Conservation (phyloP, 2,113 vertebrate species). For the Podiceps cristatus region DNA sequence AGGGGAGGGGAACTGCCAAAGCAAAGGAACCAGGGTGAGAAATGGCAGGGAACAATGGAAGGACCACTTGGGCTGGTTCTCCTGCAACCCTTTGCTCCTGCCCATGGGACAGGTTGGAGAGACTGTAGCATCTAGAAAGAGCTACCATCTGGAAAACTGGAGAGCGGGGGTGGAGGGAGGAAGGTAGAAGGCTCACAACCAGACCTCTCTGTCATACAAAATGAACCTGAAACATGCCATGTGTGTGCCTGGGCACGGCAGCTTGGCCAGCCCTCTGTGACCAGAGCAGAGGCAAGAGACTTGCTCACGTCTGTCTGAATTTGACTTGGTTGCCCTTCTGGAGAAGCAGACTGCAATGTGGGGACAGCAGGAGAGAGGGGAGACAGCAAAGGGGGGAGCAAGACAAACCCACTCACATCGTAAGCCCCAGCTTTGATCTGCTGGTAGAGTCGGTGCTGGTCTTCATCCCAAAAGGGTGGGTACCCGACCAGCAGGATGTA, state of each 20-base stretch:
- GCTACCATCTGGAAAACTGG: background rate
- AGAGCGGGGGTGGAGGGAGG: background rate
- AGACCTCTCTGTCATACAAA: background rate
- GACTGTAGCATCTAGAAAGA: background rate
- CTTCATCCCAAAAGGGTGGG: conserved; percentile 98
- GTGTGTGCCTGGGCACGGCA: background rate
- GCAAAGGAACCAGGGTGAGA: conserved; percentile 21
- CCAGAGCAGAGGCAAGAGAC: background rate
- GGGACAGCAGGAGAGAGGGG: background rate
- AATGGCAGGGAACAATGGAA: background rate
- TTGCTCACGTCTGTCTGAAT: background rate
- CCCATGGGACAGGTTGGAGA: background rate
- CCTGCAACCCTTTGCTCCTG: background rate
- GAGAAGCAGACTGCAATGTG: background rate
- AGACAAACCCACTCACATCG: conserved; percentile 83
- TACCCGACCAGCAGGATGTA: conserved; percentile 97
- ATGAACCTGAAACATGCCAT: background rate
- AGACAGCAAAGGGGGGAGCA: background rate
- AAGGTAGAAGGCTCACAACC: background rate
- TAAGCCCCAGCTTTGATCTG: conserved; percentile 99
- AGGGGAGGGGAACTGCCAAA: conserved; percentile 91
- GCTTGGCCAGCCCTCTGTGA: fast-evolving
- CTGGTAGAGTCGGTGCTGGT: conserved; percentile 97
- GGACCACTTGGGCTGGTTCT: background rate
- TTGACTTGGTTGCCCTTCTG: background rate